phyloP scores from a whole-genome alignment of 2,113 vertebrate species.

The Trematocara marginatum region DNA sequence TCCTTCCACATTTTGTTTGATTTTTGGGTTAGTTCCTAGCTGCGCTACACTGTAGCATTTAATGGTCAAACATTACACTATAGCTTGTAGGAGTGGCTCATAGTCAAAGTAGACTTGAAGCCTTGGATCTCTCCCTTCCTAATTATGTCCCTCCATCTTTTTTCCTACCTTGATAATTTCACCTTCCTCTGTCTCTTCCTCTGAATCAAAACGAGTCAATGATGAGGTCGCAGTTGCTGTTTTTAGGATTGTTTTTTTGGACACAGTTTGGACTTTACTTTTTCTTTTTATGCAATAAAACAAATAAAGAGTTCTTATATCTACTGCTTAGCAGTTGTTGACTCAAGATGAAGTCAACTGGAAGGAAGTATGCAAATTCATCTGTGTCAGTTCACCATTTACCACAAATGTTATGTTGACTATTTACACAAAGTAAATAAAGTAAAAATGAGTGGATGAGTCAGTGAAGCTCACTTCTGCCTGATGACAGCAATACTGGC shows the following conservation, averaged over 20 bases:
- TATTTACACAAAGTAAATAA: neutral
- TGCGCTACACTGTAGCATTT: neutral
- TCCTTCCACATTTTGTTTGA: neutral
- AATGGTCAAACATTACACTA: neutral
- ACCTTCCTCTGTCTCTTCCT: neutral
- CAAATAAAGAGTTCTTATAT: neutral
- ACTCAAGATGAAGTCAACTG: neutral
- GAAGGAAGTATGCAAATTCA: neutral
- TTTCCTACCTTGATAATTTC: neutral
- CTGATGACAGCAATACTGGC: neutral
- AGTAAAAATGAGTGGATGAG: neutral
- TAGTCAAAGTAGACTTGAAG: neutral
- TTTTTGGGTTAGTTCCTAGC: neutral
- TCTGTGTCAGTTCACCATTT: neutral
- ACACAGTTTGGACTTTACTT: neutral
- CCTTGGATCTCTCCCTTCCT: neutral
- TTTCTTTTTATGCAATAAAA: neutral
- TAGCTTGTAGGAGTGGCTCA: neutral
- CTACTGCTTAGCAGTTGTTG: neutral
- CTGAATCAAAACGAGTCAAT: neutral
- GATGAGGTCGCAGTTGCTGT: neutral
- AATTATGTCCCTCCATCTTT: neutral
- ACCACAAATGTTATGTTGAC: neutral
- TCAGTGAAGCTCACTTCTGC: neutral
- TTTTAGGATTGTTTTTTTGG: neutral